phyloP scores from a whole-genome alignment of 2,113 vertebrate species.

The Leptocoma aspasia region DNA sequence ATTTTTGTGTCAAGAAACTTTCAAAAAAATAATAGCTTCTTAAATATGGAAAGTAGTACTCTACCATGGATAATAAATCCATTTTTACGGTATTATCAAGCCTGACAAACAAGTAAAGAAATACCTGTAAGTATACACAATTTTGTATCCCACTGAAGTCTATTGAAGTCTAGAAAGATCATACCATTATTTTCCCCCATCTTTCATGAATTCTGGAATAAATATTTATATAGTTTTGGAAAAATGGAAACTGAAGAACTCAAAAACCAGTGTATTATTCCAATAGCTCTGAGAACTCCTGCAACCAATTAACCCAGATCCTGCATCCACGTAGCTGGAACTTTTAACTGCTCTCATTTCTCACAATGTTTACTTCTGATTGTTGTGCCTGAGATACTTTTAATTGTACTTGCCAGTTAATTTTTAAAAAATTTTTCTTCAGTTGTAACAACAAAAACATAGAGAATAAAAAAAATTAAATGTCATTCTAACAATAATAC shows the following conservation, averaged over 20 bases:
- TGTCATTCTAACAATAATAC: not conserved
- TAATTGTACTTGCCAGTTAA: not conserved
- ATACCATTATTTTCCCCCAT: not conserved
- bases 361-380: not conserved
- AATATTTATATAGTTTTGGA: not conserved
- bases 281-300: conserved; percentile 36
- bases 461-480: not conserved
- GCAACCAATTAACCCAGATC: conserved; percentile 62
- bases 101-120: not conserved
- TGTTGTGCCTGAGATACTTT: not conserved
- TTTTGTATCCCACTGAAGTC: not conserved
- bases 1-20: not conserved
- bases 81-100: not conserved
- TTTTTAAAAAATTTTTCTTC: too few relatives aligned
- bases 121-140: not conserved
- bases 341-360: conserved; percentile 35
- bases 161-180: not conserved
- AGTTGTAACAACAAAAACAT: not conserved
- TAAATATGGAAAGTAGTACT: not conserved
- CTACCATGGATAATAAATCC: not conserved
- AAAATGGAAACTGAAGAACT: conserved; percentile 6
- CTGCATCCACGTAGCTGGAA: conserved; percentile 22
- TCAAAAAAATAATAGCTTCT: not conserved
- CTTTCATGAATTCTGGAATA: conserved; percentile 1
- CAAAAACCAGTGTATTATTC: conserved; percentile 9